Percentiles rank a stretch among this genome's conserved stretches.
phyloP scores from a whole-genome alignment of 2,113 vertebrate genomes.

The Cettia cetti region DNA sequence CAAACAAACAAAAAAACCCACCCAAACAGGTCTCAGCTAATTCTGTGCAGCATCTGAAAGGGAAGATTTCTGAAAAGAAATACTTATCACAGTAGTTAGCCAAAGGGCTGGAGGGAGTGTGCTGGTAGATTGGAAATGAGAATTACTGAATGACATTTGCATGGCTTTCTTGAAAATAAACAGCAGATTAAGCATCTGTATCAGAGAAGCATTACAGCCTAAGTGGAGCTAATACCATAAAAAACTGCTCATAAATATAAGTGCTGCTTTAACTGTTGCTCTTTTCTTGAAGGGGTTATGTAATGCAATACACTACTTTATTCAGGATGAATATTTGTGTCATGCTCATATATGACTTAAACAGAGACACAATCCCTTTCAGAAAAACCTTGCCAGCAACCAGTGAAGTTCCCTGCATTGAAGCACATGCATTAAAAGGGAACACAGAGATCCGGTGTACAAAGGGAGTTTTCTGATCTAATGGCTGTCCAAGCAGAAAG shows the following conservation, averaged over 20 bases:
- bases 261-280: neutral
- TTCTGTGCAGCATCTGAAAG: neutral
- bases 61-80: neutral
- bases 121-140: neutral
- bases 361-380: neutral
- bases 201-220: neutral
- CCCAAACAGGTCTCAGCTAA: neutral
- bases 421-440: neutral
- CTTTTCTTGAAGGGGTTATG: neutral
- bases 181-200: constrained; percentile 21
- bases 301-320: neutral
- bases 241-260: neutral
- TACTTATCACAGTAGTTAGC: neutral
- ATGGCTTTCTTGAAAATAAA: constrained; percentile 8
- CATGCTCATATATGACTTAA: neutral
- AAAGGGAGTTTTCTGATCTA: neutral
- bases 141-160: neutral
- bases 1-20: neutral
- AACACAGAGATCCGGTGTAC: neutral
- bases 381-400: neutral
- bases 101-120: neutral
- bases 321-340: neutral
- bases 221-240: constrained; percentile 3
- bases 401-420: neutral
- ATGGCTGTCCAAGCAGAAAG: neutral